Conservation (phyloP, 53 echinoderm and acorn worm species). For the Paracentrotus lividus region DNA sequence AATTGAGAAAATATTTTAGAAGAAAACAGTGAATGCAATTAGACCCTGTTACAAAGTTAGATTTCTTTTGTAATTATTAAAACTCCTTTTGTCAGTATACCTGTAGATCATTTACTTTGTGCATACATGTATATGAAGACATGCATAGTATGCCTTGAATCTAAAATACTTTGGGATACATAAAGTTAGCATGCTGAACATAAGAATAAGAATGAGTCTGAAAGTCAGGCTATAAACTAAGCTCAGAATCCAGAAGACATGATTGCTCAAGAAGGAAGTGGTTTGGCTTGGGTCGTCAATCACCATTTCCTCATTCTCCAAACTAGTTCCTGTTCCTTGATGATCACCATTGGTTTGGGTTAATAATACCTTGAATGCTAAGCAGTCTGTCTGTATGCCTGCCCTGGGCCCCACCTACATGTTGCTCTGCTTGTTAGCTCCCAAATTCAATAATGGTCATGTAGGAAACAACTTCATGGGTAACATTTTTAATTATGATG, state of each 20-base stretch:
- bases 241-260: constrained; percentile 3
- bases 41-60: too few species aligned
- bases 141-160: background rate
- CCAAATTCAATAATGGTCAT: too few species aligned
- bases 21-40: too few species aligned
- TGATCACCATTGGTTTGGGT: background rate
- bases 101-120: too few species aligned
- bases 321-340: constrained; percentile 55
- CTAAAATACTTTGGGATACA: background rate
- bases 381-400: background rate
- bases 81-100: too few species aligned
- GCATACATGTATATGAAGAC: background rate
- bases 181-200: background rate
- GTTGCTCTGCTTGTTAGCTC: too few species aligned
- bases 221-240: background rate
- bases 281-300: constrained; percentile 50
- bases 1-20: too few species aligned
- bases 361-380: background rate
- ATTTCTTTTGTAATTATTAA: too few species aligned
- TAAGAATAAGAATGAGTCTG: background rate
- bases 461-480: too few species aligned
- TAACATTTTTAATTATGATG: too few species aligned
- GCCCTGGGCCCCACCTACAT: too few species aligned
- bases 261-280: constrained; percentile 58
- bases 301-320: constrained; percentile 68